These are phyloP conservation scores for Sus scrofa DNA, from an alignment of 2,113 vertebrate species.

Conservation along the genomic window T2T-Sscrofa CM000813.6:107551501-107552000, in stretches of 20 bases:
- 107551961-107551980: neutral
- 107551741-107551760: neutral
- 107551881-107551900: neutral
- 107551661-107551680: neutral
- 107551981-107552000: neutral
- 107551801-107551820: neutral
- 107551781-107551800: neutral
- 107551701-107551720: neutral
- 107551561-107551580: neutral
- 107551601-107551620: neutral
- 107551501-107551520: neutral
- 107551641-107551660: neutral
- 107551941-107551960: conserved; percentile 11
- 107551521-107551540: neutral
- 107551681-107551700: neutral
- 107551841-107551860: neutral
- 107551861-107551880: neutral
- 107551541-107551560: conserved; percentile 3
- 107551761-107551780: neutral
- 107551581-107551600: neutral
- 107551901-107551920: neutral
- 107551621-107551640: neutral
- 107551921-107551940: neutral
- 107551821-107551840: neutral
- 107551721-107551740: conserved; percentile 13